Evolutionary conservation across 2,113 vertebrate genomes (phyloP).

Genomic region (Pseudorectes ferrugineus): DNA sequence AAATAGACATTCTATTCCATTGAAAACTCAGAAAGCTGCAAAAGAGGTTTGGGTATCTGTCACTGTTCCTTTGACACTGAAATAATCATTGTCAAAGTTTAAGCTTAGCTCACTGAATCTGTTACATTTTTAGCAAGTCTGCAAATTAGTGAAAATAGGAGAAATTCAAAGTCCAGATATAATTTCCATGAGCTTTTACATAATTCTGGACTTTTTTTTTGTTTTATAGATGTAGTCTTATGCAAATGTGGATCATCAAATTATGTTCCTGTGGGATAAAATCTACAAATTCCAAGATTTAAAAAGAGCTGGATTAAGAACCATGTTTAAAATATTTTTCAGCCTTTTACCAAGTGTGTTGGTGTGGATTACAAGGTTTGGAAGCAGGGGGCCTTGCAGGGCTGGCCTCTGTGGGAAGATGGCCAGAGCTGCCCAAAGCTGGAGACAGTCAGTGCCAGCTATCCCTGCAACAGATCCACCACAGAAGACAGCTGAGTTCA

Average conservation of each 20-base stretch:
- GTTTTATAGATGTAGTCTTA: neutral
- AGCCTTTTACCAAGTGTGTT: neutral
- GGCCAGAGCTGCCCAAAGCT: accelerated
- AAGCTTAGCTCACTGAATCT: neutral
- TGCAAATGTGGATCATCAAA: neutral
- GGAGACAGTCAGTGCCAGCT: accelerated
- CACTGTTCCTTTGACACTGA: neutral
- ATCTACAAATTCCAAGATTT: neutral
- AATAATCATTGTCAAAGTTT: neutral
- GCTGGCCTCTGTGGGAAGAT: neutral
- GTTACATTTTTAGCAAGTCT: neutral
- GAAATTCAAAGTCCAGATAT: neutral
- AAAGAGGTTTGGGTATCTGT: neutral
- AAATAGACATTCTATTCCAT: neutral
- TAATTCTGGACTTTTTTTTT: neutral
- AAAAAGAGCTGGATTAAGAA: neutral
- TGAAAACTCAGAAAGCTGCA: neutral
- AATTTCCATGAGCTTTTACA: neutral
- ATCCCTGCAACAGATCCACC: neutral
- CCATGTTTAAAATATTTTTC: neutral
- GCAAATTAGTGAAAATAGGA: neutral
- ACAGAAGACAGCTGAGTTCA: neutral
- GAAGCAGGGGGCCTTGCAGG: neutral
- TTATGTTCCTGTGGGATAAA: neutral
- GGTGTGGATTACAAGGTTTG: neutral